Conservation (phyloP, 1,140 invertebrate genomes). For the Drosophila sturtevanti region DNA sequence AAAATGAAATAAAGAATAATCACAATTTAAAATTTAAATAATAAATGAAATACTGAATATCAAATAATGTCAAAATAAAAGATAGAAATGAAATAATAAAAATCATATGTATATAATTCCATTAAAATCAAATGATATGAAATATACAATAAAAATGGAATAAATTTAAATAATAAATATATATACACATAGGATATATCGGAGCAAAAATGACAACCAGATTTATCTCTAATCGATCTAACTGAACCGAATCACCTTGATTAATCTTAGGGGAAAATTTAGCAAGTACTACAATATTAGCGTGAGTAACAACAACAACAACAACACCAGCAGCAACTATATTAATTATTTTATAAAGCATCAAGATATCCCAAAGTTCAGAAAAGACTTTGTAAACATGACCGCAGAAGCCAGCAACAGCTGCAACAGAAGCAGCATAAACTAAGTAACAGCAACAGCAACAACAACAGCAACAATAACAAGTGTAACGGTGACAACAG, state of each 20-base stretch:
- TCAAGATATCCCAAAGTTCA: neutral
- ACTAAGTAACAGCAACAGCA: too few relatives aligned
- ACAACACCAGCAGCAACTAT: neutral
- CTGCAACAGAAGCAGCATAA: neutral
- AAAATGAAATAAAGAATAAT: too few relatives aligned
- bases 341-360: neutral
- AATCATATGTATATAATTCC: too few relatives aligned
- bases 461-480: conserved; percentile 19
- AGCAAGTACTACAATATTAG: conserved; percentile 18
- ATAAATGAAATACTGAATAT: too few relatives aligned
- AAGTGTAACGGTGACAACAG: conserved; percentile 4
- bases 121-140: too few relatives aligned
- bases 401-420: conserved; percentile 31
- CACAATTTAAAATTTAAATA: too few relatives aligned
- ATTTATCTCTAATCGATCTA: neutral
- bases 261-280: conserved; percentile 52
- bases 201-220: too few relatives aligned
- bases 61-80: too few relatives aligned
- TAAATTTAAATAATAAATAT: too few relatives aligned
- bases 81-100: too few relatives aligned
- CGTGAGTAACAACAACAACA: conserved; percentile 23
- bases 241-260: neutral
- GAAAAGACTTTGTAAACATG: conserved; percentile 3
- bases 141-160: too few relatives aligned
- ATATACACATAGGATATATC: too few relatives aligned